Evolutionary conservation across 2,113 vertebrate species (phyloP).

Genomic region (Lathamus discolor): DNA sequence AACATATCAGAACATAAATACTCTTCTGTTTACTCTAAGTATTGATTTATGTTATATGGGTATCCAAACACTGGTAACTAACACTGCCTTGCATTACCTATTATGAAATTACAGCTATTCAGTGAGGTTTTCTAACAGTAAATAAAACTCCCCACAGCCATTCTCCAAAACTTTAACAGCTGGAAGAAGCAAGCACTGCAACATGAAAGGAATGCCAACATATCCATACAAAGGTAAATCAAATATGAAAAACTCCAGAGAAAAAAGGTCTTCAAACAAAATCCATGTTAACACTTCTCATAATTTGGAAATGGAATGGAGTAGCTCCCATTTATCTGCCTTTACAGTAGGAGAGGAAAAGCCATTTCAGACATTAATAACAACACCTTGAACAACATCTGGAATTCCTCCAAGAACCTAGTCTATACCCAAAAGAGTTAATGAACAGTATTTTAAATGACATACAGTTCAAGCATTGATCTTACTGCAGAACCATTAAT

Average conservation of each 20-base stretch:
- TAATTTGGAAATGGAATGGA: not conserved
- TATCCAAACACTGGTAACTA: not conserved
- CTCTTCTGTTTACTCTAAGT: not conserved
- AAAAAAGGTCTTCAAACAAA: not conserved
- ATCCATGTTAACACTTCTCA: not conserved
- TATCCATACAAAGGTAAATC: not conserved
- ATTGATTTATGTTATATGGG: not conserved
- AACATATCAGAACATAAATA: not conserved
- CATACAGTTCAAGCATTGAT: not conserved
- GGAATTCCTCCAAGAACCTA: not conserved
- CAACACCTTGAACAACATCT: not conserved
- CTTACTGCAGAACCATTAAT: not conserved
- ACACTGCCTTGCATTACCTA: not conserved
- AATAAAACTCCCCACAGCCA: not conserved
- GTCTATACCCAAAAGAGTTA: not conserved
- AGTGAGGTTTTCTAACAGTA: not conserved
- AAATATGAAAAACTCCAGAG: not conserved
- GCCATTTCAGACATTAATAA: not conserved
- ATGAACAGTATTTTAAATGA: not conserved
- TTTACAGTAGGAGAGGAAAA: not conserved
- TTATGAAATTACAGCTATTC: not conserved
- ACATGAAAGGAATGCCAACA: not conserved
- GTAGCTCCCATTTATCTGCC: not conserved
- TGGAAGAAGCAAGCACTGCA: not conserved
- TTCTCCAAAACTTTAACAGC: not conserved